Evolutionary conservation across 2,888 invertebrate genomes (phyloP), one percentile per base, ranked within the genome.

Genomic region (Eurytoma californica): DNA sequence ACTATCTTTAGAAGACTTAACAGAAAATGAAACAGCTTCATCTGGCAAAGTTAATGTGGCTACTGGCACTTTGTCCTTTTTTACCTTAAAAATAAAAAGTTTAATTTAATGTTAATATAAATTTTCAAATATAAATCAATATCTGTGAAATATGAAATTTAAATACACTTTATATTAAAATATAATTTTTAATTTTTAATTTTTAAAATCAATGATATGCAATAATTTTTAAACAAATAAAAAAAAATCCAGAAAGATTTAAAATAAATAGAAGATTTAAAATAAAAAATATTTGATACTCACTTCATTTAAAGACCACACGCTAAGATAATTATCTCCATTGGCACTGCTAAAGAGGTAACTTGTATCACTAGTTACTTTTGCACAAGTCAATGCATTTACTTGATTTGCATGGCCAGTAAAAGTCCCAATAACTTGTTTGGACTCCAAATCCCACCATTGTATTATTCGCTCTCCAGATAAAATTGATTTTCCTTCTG

Each of bases 31-130:
- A 68, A 91, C 84, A 0, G 94, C 93, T 24, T 94, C 92, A 84
- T 96, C 95, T 86, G 95, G 95, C 89, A 95, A 92, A 0, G 94
- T 91, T 80, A 93, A 93, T 86, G 92, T 94, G 87, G 92, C 94
- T 85, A 87, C 91, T 0, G 92, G 90, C 69, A 91, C 89, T 83
- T 91, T 92, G 39, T 92, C 92, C 69, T 86, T 90, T 2, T 88
- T 90, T 61, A 89, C 84, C 89, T 89, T 79, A 82, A 74, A 78
- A 75, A 55, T 68, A 67, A 65, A 47, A 76, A 72, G 47, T 24
- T 24, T 47, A 70, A 61, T 65, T n/a, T 39, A 67, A 39, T 39
- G 9, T 39, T 39, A 0, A 39, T 66, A 18, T 18, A 63, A 20
- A 51, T 53, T 60, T 49, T 72, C 47, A 30, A 61, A 12, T 18